Evolutionary conservation across 2,797 vertebrate genomes (phyloP).

Genomic region (Acanthurus tractus): DNA sequence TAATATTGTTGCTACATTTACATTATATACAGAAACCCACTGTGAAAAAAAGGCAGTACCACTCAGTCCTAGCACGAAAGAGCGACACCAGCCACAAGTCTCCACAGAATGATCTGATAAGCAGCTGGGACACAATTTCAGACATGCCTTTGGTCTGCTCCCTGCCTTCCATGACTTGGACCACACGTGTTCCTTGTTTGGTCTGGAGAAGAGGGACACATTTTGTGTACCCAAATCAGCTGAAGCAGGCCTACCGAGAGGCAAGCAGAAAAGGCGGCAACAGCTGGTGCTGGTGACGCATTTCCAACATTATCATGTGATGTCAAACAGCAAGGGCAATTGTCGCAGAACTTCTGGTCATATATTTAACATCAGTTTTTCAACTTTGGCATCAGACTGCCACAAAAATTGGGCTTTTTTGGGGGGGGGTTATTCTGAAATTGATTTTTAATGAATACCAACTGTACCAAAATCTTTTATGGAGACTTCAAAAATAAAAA

Average conservation of each 20-base stretch:
- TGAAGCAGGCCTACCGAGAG: slow-evolving; percentile 74
- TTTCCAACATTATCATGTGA: slow-evolving; percentile 69
- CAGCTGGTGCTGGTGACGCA: slow-evolving; percentile 81
- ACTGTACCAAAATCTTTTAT: neutral
- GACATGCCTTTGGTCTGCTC: slow-evolving; percentile 64
- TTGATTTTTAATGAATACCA: neutral
- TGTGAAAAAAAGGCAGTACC: slow-evolving; percentile 46
- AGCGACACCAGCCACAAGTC: slow-evolving; percentile 23
- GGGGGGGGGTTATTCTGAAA: slow-evolving; percentile 9
- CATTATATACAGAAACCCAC: slow-evolving; percentile 36
- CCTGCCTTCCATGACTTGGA: slow-evolving; percentile 65
- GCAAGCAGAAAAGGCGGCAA: slow-evolving; percentile 61
- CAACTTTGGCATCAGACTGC: slow-evolving; percentile 44
- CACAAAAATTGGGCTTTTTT: neutral
- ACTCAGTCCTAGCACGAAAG: slow-evolving; percentile 54
- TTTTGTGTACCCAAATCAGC: slow-evolving; percentile 79
- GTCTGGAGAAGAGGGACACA: slow-evolving; percentile 59
- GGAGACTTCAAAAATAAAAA: too few species aligned
- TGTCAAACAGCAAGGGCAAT: slow-evolving; percentile 70
- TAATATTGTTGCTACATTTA: slow-evolving; percentile 45
- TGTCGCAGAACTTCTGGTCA: slow-evolving; percentile 54
- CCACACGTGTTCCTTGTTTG: slow-evolving; percentile 82
- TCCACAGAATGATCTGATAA: slow-evolving; percentile 63
- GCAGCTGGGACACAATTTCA: slow-evolving; percentile 56
- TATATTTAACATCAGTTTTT: slow-evolving; percentile 55